These are phyloP conservation scores for Anticlea derivata DNA, from an alignment of 2,888 invertebrate genomes.

Conservation along the genomic window DNA sequence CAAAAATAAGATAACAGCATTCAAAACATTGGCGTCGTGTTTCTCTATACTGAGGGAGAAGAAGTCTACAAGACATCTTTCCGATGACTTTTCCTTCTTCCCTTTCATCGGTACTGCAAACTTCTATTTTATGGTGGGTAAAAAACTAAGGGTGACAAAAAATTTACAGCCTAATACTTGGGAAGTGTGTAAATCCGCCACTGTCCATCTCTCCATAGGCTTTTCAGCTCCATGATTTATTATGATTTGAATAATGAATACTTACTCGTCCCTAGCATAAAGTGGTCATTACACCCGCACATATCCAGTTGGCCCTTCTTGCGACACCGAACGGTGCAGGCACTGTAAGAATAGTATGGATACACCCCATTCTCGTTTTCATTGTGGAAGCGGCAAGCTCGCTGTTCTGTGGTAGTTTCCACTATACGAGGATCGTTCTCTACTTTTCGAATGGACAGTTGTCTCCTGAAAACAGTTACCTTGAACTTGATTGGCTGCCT, in stretches of 20 bases:
- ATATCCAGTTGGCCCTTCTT: constrained; percentile 84
- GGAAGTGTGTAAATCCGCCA: no score
- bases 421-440: constrained; percentile 87
- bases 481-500: no score
- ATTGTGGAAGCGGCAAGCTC: constrained; percentile 88
- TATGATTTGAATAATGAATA: constrained; percentile 20
- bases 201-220: neutral
- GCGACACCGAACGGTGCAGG: constrained; percentile 88
- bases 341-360: constrained; percentile 88
- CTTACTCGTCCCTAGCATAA: constrained; percentile 86
- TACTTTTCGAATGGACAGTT: constrained; percentile 84
- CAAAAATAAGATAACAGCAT: no score
- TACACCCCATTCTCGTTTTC: constrained; percentile 87
- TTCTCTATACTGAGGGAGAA: no score
- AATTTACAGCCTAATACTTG: no score
- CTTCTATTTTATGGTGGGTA: no score
- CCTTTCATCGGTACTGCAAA: no score
- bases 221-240: constrained; percentile 1
- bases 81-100: no score
- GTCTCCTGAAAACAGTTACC: constrained; percentile 66
- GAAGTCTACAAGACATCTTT: no score
- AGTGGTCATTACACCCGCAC: constrained; percentile 88
- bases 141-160: no score
- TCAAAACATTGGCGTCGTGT: no score
- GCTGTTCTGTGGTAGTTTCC: constrained; percentile 84